A percentile compares a stretch with the other conserved stretches of the same genome.
Evolutionary conservation across 92 coral and sea anemone species (phyloP).

Genomic region (Palythoa heliodiscus): DNA sequence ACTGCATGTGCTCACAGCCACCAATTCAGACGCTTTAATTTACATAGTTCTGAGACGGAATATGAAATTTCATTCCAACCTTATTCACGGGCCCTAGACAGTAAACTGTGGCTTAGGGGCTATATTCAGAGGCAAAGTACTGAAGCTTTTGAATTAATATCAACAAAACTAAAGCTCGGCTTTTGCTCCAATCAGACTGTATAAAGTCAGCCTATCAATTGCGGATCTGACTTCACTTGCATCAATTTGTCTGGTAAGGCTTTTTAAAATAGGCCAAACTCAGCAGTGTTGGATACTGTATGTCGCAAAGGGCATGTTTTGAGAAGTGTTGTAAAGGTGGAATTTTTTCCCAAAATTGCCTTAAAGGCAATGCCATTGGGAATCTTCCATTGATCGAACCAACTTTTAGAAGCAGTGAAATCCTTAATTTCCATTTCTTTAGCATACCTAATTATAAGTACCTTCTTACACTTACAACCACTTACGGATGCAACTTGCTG

Average conservation of each 20-base stretch:
- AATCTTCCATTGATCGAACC: slow-evolving; percentile 66
- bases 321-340: slow-evolving; percentile 48
- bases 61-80: no score
- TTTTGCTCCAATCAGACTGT: no score
- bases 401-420: slow-evolving; percentile 68
- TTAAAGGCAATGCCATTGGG: slow-evolving; percentile 55
- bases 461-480: slow-evolving; percentile 64
- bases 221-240: no score
- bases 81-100: no score
- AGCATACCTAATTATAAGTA: slow-evolving; percentile 53
- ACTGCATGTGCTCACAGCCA: no score
- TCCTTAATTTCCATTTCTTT: slow-evolving; percentile 57
- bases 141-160: no score
- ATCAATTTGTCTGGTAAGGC: slow-evolving; percentile 59
- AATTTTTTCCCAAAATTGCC: slow-evolving; percentile 58
- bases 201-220: no score
- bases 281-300: slow-evolving; percentile 52
- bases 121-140: no score
- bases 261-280: slow-evolving; percentile 60
- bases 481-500: slow-evolving; percentile 57
- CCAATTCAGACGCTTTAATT: no score
- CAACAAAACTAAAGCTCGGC: no score
- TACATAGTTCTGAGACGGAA: no score
- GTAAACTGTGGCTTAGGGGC: no score
- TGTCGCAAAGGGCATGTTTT: slow-evolving; percentile 30